phyloP scores from a whole-genome alignment of 2,113 vertebrate genomes.

The Myodes glareolus region DNA sequence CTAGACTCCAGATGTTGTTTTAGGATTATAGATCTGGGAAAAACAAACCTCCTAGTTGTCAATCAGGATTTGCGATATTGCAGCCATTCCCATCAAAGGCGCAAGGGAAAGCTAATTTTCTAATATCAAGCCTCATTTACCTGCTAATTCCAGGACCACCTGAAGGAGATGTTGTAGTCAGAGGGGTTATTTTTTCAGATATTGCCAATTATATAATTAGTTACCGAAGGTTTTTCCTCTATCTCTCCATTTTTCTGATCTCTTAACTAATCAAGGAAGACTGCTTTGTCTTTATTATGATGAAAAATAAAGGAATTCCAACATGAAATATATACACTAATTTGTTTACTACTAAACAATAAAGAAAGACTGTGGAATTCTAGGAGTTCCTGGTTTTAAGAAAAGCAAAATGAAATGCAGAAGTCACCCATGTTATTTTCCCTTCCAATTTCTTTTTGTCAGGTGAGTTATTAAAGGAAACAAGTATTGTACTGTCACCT shows the following conservation, averaged over 20 bases:
- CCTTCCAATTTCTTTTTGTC: not conserved
- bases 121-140: not conserved
- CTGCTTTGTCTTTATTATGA: not conserved
- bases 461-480: not conserved
- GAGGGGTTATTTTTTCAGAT: not conserved
- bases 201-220: not conserved
- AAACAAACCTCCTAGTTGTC: slow-evolving; percentile 41
- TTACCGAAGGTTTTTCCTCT: not conserved
- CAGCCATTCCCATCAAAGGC: not conserved
- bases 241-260: not conserved
- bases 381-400: not conserved
- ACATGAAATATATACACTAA: not conserved
- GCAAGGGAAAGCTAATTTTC: not conserved
- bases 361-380: not conserved
- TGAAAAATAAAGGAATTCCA: not conserved
- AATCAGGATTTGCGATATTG: slow-evolving; percentile 27
- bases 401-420: not conserved
- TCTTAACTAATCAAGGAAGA: not conserved
- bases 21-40: slow-evolving; percentile 35
- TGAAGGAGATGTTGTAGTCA: not conserved
- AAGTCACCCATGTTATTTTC: not conserved
- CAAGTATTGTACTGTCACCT: not conserved
- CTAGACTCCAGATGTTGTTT: slow-evolving; percentile 20
- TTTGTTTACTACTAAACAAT: not conserved
- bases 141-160: not conserved